These are phyloP conservation scores for Epirrhoe tristata DNA, from an alignment of 2,888 invertebrate species.

Conservation along the genomic window DNA sequence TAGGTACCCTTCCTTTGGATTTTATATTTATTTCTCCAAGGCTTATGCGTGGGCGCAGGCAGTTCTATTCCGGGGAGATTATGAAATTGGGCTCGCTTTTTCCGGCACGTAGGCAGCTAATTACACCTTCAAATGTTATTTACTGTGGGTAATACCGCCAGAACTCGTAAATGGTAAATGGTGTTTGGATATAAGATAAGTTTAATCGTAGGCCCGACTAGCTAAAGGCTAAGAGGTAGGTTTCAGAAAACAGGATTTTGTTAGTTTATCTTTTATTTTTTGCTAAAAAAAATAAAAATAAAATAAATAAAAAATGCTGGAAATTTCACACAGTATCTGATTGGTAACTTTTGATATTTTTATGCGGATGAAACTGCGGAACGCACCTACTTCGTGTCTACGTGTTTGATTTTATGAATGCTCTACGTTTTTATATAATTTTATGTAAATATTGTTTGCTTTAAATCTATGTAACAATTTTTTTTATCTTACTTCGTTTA, in stretches of 20 bases:
- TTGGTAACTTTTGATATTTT: too few species aligned
- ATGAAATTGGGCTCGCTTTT: constrained; percentile 76
- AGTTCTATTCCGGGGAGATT: constrained; percentile 52
- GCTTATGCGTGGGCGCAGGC: constrained; percentile 55
- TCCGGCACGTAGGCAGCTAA: constrained; percentile 74
- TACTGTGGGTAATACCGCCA: constrained; percentile 67
- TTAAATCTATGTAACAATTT: background rate
- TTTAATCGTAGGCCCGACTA: constrained; percentile 42
- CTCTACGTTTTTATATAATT: too few species aligned
- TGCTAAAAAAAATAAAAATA: too few species aligned
- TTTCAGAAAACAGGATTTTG: background rate
- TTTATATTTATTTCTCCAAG: background rate
- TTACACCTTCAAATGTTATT: constrained; percentile 74
- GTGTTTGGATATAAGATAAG: constrained; percentile 53
- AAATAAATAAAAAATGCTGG: too few species aligned
- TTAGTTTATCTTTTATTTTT: background rate
- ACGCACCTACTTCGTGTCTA: too few species aligned
- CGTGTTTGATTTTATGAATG: too few species aligned
- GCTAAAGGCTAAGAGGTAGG: constrained; percentile 2
- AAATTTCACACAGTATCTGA: too few species aligned
- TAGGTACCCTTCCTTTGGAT: too few species aligned
- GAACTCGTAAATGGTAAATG: constrained; percentile 31
- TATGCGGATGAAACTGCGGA: too few species aligned
- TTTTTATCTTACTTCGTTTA: background rate
- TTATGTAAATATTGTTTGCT: background rate